Conservation (phyloP, 2,888 invertebrate genomes). For the Spodoptera picta region DNA sequence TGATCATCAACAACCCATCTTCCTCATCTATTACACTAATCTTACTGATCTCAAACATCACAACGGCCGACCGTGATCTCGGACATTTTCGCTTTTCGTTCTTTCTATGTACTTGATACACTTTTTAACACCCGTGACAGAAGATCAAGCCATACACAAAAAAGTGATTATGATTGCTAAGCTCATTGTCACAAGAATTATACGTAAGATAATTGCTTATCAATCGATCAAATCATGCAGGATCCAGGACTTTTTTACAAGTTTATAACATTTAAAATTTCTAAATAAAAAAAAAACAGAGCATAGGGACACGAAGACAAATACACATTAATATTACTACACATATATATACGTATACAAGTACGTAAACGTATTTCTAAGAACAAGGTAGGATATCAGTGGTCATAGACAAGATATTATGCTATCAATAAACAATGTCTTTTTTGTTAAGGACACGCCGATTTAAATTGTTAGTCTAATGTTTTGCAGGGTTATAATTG, state of each 20-base stretch:
- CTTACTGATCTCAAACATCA: conserved; percentile 57
- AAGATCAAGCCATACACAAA: conserved; percentile 64
- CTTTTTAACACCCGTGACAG: conserved; percentile 55
- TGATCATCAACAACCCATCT: conserved; percentile 62
- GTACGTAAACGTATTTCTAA: conserved; percentile 6
- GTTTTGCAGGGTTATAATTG: conserved; percentile 25
- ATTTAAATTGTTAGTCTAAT: neutral
- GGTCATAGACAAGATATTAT: conserved; percentile 27
- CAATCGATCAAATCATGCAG: conserved; percentile 53
- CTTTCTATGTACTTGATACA: conserved; percentile 38
- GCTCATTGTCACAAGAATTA: conserved; percentile 51
- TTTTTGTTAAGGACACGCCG: neutral
- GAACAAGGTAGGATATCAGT: conserved; percentile 21
- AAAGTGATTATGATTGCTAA: conserved; percentile 36
- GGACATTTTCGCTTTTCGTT: conserved; percentile 61
- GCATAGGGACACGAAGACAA: conserved; percentile 72
- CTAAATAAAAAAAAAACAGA: conserved; percentile 56
- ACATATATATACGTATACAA: conserved; percentile 39
- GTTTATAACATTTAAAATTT: conserved; percentile 51
- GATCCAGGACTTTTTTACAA: conserved; percentile 27
- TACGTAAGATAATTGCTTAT: conserved; percentile 38
- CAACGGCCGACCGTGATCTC: conserved; percentile 51
- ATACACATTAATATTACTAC: conserved; percentile 53
- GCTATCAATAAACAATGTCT: conserved; percentile 14
- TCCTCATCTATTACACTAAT: conserved; percentile 46